Evolutionary conservation across 2,888 invertebrate genomes (phyloP).

Genomic region (Orthosia gracilis): DNA sequence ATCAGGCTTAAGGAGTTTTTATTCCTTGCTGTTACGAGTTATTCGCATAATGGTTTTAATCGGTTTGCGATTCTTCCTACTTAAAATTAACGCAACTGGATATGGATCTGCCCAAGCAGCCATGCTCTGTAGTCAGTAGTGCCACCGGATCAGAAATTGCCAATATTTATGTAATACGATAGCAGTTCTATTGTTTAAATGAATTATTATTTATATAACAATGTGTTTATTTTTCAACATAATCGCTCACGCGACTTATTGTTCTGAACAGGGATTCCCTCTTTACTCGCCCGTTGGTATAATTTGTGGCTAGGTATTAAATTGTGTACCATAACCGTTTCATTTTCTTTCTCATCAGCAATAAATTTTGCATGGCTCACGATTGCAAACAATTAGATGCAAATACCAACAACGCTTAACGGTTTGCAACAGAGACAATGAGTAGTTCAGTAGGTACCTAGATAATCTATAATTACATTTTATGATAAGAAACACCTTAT

Average conservation of each 20-base stretch:
- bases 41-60: not conserved
- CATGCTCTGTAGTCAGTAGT: not conserved
- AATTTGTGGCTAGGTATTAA: conserved; percentile 15
- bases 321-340: conserved; percentile 7
- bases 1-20: not conserved
- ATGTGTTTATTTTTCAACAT: conserved; percentile 13
- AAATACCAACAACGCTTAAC: conserved; percentile 39
- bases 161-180: conserved; percentile 34
- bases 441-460: conserved; percentile 18
- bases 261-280: conserved; percentile 27
- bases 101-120: not conserved
- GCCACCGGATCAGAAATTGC: conserved; percentile 15
- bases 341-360: conserved; percentile 4
- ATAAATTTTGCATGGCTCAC: conserved; percentile 8
- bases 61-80: not conserved
- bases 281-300: not conserved
- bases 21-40: not conserved
- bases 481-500: conserved; percentile 52
- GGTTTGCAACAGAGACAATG: conserved; percentile 41
- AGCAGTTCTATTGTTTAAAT: conserved; percentile 22
- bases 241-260: conserved; percentile 34
- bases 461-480: conserved; percentile 36
- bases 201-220: conserved; percentile 26
- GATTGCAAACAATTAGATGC: conserved; percentile 33
- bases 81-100: not conserved